A percentile compares a stretch with the other conserved stretches of the same genome.
Conservation (phyloP, 2,797 vertebrate species). For the Danio aesculapii region DNA sequence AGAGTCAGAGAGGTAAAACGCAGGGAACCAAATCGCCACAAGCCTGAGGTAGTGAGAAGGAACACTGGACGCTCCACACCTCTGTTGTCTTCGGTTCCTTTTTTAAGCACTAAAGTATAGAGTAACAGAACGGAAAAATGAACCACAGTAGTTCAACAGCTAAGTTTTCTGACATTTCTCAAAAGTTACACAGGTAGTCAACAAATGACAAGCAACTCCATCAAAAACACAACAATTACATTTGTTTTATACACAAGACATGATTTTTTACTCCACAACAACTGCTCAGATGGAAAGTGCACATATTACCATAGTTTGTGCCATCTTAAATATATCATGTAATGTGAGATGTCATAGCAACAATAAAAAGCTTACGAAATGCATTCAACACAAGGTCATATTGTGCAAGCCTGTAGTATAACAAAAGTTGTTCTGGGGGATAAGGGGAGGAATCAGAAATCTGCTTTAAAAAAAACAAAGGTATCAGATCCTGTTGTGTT, state of each 20-base stretch:
- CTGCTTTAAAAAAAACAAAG: conserved; percentile 13
- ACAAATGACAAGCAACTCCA: neutral
- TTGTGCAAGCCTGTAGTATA: too few species aligned
- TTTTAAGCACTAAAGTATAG: neutral
- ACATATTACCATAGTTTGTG: neutral
- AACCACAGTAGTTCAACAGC: neutral
- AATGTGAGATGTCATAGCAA: neutral
- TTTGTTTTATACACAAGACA: neutral
- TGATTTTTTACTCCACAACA: neutral
- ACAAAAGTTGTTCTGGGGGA: neutral
- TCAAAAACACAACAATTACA: neutral
- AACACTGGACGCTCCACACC: conserved; percentile 46
- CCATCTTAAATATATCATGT: neutral
- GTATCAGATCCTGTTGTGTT: conserved; percentile 42
- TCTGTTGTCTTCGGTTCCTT: conserved; percentile 37
- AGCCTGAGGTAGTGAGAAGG: conserved; percentile 48
- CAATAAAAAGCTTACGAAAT: neutral
- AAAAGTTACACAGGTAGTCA: neutral
- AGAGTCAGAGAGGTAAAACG: conserved; percentile 35
- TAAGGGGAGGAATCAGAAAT: conserved; percentile 6
- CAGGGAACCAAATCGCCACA: conserved; percentile 42
- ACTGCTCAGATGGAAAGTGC: neutral
- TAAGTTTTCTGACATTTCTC: neutral
- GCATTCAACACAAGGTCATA: neutral
- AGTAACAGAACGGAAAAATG: neutral